phyloP scores from a whole-genome alignment of 2,113 vertebrate genomes.

The Hyla sarda region DNA sequence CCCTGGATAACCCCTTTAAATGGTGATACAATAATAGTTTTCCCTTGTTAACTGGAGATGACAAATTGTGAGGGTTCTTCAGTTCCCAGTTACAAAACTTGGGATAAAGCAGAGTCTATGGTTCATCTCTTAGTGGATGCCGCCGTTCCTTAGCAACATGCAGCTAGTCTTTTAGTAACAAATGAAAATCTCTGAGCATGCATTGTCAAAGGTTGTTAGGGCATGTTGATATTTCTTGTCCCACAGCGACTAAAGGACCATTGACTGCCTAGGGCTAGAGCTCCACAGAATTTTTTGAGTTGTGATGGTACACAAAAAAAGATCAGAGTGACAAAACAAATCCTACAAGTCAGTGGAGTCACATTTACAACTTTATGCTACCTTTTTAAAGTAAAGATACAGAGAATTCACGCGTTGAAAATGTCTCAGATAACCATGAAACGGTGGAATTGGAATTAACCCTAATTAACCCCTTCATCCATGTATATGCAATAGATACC shows the following conservation, averaged over 20 bases:
- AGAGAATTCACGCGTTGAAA: background rate
- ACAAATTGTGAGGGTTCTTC: background rate
- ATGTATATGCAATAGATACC: too few species aligned
- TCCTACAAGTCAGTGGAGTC: background rate
- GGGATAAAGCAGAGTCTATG: too few species aligned
- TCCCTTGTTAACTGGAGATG: background rate
- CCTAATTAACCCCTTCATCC: background rate
- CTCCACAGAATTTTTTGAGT: conserved; percentile 71
- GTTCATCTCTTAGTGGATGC: background rate
- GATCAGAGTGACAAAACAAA: conserved; percentile 77
- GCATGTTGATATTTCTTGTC: conserved; percentile 63
- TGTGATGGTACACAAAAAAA: conserved; percentile 78
- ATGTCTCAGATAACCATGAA: background rate
- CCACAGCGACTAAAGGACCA: conserved; percentile 76
- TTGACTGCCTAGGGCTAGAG: conserved; percentile 77
- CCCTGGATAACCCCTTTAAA: too few species aligned
- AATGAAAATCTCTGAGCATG: background rate
- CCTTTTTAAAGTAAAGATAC: background rate
- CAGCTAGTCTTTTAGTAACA: background rate
- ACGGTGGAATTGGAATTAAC: background rate
- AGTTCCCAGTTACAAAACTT: background rate
- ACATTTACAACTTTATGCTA: background rate
- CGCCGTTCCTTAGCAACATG: background rate
- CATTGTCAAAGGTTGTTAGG: background rate
- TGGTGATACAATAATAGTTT: background rate